Conservation (phyloP, 2,888 invertebrate species). For the Spodoptera picta region DNA sequence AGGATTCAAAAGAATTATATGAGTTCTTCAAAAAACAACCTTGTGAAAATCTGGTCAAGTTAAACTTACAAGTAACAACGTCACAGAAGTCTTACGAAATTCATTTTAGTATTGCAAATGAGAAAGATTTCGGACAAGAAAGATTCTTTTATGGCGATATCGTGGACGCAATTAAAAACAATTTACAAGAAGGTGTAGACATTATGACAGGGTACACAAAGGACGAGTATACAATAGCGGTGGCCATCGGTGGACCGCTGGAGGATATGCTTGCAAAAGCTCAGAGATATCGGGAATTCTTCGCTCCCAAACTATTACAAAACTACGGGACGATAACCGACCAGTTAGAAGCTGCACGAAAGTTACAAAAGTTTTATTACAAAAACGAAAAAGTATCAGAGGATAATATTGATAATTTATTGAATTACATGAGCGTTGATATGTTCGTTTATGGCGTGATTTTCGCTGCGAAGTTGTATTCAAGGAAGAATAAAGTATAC, state of each 20-base stretch:
- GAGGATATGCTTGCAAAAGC: conserved; percentile 58
- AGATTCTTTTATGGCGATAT: conserved; percentile 69
- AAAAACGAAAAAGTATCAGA: conserved; percentile 55
- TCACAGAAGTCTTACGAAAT: conserved; percentile 55
- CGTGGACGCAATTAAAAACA: conserved; percentile 76
- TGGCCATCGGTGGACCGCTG: conserved; percentile 35
- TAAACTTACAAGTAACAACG: conserved; percentile 55
- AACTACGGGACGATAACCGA: conserved; percentile 58
- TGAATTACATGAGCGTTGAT: conserved; percentile 58
- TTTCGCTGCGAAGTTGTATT: conserved; percentile 59
- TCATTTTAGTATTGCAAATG: conserved; percentile 61
- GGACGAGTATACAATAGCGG: conserved; percentile 89
- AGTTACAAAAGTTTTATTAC: conserved; percentile 67
- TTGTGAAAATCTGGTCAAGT: conserved; percentile 57
- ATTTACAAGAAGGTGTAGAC: conserved; percentile 86
- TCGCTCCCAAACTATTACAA: conserved; percentile 64
- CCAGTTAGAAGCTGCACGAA: conserved; percentile 66
- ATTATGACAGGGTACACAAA: conserved; percentile 92
- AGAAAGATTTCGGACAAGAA: conserved; percentile 71
- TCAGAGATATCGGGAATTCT: conserved; percentile 65
- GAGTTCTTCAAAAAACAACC: conserved; percentile 72
- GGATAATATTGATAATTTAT: conserved; percentile 57
- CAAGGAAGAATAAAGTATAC: conserved; percentile 63
- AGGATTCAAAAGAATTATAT: conserved; percentile 68
- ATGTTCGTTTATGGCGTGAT: conserved; percentile 63